A percentile compares a stretch with the other conserved stretches of the same genome.
phyloP scores from a whole-genome alignment of 2,797 vertebrate genomes.

The Rachycentron canadum region DNA sequence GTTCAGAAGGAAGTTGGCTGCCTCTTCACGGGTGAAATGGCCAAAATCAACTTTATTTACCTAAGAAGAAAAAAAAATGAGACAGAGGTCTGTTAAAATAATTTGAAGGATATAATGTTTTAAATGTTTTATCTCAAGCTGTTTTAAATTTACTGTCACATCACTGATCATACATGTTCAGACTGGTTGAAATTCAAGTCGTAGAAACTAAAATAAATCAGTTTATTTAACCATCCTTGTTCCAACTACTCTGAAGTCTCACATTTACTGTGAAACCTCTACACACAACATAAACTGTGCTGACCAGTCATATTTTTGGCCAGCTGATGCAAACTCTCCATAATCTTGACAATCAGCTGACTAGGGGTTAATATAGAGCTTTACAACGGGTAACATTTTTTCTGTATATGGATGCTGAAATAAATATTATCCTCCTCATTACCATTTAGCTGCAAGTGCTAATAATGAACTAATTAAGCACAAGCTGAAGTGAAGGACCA shows the following conservation, averaged over 20 bases:
- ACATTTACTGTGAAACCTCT: too few species aligned
- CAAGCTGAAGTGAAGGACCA: neutral
- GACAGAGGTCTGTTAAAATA: neutral
- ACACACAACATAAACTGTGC: too few species aligned
- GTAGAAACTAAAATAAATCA: too few species aligned
- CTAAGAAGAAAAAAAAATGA: slow-evolving; percentile 72
- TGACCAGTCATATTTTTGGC: neutral
- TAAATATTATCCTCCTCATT: neutral
- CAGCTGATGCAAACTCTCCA: neutral
- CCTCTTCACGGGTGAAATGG: slow-evolving; percentile 94
- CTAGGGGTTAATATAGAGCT: neutral
- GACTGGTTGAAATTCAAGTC: too few species aligned
- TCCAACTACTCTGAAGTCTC: too few species aligned
- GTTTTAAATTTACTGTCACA: neutral
- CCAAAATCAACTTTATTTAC: slow-evolving; percentile 91
- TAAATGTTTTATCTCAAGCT: neutral
- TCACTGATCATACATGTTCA: neutral
- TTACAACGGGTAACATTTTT: neutral
- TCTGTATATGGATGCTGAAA: neutral
- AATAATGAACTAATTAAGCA: neutral
- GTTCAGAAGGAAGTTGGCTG: slow-evolving; percentile 90
- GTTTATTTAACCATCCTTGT: too few species aligned
- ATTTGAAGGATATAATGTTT: neutral
- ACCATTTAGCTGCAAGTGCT: neutral
- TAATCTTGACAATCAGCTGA: neutral